These are phyloP conservation scores for Mimumesa dahlbomi DNA, from an alignment of 2,888 invertebrate species.

Conservation along the genomic window DNA sequence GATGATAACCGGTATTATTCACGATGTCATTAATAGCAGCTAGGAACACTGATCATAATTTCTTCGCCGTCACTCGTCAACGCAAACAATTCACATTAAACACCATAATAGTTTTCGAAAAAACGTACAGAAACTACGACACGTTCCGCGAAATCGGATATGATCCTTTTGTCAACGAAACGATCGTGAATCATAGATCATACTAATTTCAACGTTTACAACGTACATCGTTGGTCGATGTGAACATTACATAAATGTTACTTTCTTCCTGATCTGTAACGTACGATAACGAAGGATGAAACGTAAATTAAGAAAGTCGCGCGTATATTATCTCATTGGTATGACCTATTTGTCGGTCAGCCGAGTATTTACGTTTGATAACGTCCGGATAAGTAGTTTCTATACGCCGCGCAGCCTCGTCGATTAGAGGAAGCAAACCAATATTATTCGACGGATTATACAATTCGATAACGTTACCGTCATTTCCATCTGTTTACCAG, in stretches of 20 bases:
- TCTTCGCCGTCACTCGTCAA: conserved; percentile 11
- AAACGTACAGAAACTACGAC: neutral
- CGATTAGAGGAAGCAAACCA: neutral
- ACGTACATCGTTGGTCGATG: neutral
- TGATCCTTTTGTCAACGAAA: no score
- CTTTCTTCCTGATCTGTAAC: conserved; percentile 10
- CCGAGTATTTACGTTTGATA: conserved; percentile 50
- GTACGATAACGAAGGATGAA: conserved; percentile 5
- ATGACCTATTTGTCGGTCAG: conserved; percentile 58
- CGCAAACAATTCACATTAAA: conserved; percentile 14
- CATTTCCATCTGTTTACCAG: neutral
- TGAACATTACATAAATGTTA: neutral
- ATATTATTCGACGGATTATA: conserved; percentile 1
- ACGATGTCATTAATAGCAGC: conserved; percentile 10
- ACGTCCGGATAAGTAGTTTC: conserved; percentile 36
- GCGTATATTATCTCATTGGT: conserved; percentile 56
- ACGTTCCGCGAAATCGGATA: neutral
- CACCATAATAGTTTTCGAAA: neutral
- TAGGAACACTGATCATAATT: conserved; percentile 14
- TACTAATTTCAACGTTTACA: neutral
- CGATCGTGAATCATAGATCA: no score
- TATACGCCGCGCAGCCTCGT: neutral
- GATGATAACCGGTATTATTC: conserved; percentile 18
- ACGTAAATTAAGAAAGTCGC: conserved; percentile 14
- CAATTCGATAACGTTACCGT: conserved; percentile 2